Conservation (phyloP, 92 coral and sea anemone genomes). For the Parazoanthus atlanticus region DNA sequence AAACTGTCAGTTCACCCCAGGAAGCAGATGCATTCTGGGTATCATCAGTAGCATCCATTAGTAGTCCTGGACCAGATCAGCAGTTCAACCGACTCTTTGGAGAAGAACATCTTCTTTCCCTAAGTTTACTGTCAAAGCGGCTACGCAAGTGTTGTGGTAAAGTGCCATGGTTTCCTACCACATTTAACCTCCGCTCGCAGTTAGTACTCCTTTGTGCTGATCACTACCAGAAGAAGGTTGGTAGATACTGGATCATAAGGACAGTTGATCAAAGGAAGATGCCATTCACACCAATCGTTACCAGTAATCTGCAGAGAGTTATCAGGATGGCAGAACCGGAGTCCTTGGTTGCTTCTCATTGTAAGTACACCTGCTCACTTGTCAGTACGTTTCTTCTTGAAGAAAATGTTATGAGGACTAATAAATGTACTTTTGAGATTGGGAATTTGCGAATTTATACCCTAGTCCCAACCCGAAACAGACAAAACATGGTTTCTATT, state of each 20-base stretch:
- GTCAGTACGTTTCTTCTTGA: too few relatives aligned
- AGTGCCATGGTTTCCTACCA: constrained; percentile 74
- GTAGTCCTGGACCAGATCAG: constrained; percentile 43
- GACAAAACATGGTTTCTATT: too few relatives aligned
- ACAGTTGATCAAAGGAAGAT: constrained; percentile 65
- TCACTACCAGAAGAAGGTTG: constrained; percentile 56
- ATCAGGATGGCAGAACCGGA: constrained; percentile 75
- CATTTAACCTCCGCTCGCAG: constrained; percentile 64
- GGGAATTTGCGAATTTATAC: too few relatives aligned
- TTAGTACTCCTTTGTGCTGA: constrained; percentile 78
- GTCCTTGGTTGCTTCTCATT: constrained; percentile 74
- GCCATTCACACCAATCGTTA: constrained; percentile 62
- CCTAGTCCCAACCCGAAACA: too few relatives aligned
- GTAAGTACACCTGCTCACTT: constrained; percentile 56
- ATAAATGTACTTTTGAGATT: too few relatives aligned
- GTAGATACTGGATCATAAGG: constrained; percentile 78
- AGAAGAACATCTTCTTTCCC: constrained; percentile 67
- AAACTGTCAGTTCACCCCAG: constrained; percentile 53
- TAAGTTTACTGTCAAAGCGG: constrained; percentile 48
- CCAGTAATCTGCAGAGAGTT: constrained; percentile 69
- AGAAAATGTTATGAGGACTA: too few relatives aligned
- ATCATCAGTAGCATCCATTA: constrained; percentile 25
- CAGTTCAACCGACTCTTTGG: constrained; percentile 71
- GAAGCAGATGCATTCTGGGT: constrained; percentile 84
- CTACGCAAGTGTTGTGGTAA: constrained; percentile 50